Evolutionary conservation across 2,113 vertebrate genomes (phyloP).

Genomic region (Aspidoscelis tigris): DNA sequence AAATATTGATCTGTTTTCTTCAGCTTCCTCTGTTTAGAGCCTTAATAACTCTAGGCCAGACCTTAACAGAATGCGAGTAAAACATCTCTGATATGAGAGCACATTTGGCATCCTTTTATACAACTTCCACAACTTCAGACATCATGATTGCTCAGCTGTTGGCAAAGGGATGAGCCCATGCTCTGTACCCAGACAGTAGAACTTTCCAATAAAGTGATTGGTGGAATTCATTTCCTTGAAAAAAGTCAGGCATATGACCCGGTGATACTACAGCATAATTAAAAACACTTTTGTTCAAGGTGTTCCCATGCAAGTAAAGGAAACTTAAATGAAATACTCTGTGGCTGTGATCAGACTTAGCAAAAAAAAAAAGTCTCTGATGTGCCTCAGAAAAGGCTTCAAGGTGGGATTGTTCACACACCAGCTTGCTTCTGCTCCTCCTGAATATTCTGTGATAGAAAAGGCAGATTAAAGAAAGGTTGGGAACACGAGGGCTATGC

Average conservation of each 20-base stretch:
- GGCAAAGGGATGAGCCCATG: neutral
- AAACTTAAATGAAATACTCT: neutral
- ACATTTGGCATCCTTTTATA: no score
- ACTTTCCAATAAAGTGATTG: neutral
- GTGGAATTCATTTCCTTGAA: neutral
- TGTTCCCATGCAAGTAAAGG: neutral
- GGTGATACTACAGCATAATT: neutral
- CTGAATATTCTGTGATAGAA: no score
- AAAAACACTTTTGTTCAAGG: constrained; percentile 20
- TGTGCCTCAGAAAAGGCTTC: no score
- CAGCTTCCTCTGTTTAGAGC: neutral
- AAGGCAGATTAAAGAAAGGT: no score
- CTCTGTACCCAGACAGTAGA: neutral
- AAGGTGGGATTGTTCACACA: no score
- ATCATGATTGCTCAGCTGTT: neutral
- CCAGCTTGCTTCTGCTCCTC: no score
- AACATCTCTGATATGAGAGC: no score
- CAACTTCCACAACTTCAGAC: no score
- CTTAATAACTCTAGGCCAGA: neutral
- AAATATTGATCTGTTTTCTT: neutral
- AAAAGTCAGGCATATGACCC: neutral
- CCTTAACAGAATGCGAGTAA: neutral
- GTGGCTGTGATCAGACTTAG: no score
- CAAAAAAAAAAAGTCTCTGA: no score
- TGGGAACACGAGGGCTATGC: no score